Conservation (phyloP, 2,888 invertebrate species). For the Chaetogeoica ovagalla region DNA sequence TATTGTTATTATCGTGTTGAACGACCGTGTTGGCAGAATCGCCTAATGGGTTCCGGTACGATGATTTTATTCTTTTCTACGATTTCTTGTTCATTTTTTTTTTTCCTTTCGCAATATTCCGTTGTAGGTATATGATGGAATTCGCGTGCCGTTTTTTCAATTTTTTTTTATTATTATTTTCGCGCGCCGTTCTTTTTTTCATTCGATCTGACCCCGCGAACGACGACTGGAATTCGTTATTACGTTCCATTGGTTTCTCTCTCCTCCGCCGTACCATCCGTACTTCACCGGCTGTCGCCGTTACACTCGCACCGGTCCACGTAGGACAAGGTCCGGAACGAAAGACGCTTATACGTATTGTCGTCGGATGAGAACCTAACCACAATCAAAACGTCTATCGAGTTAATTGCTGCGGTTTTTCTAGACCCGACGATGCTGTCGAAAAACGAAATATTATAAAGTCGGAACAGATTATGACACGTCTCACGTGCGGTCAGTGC, state of each 20-base stretch:
- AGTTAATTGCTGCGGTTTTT: slow-evolving; percentile 45
- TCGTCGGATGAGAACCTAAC: slow-evolving; percentile 40
- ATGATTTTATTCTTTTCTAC: slow-evolving; percentile 19
- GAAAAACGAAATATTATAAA: slow-evolving; percentile 15
- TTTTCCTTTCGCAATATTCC: not conserved
- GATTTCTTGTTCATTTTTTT: not conserved
- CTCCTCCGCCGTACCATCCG: too few species aligned
- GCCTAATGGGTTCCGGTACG: slow-evolving; percentile 27
- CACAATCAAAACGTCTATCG: slow-evolving; percentile 34
- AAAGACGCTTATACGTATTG: slow-evolving; percentile 32
- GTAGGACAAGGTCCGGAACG: not conserved
- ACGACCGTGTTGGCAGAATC: slow-evolving; percentile 3
- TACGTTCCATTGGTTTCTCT: slow-evolving; percentile 35
- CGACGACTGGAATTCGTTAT: slow-evolving; percentile 38
- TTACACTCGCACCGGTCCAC: not conserved
- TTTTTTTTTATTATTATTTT: slow-evolving; percentile 32
- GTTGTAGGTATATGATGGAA: not conserved
- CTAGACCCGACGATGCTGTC: not conserved
- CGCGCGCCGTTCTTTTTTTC: not conserved
- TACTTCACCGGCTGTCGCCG: too few species aligned
- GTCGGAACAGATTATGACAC: slow-evolving; percentile 8
- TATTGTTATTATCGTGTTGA: slow-evolving; percentile 18
- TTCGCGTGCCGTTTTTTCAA: slow-evolving; percentile 24
- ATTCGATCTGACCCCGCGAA: slow-evolving; percentile 8
- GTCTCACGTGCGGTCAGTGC: not conserved